A percentile compares a stretch with the other conserved stretches of the same genome.
phyloP scores from a whole-genome alignment of 2,113 vertebrate genomes.

The Percopsis transmontana region DNA sequence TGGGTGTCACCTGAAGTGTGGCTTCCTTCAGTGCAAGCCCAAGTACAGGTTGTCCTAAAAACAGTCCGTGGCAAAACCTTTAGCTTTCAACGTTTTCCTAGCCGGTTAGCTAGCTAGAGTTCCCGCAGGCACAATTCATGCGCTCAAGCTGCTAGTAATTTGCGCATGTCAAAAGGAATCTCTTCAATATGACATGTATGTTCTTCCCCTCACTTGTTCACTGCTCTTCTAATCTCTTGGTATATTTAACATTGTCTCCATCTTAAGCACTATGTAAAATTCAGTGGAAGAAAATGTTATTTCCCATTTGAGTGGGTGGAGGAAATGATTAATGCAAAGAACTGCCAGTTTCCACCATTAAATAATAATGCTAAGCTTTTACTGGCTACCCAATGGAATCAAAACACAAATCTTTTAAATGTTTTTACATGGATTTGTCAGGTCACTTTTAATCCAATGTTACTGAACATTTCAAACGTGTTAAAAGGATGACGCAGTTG shows the following conservation, averaged over 20 bases:
- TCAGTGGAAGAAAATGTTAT: not conserved
- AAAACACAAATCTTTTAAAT: constrained; percentile 24
- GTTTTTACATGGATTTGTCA: constrained; percentile 22
- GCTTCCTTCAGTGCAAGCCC: no score
- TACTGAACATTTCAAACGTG: constrained; percentile 28
- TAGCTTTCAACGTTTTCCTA: no score
- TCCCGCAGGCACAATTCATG: not conserved
- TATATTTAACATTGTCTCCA: constrained; percentile 35
- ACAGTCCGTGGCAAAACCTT: no score
- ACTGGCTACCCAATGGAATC: constrained; percentile 8
- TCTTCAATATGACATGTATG: constrained; percentile 27
- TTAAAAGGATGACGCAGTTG: constrained; percentile 33
- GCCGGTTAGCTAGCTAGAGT: constrained; percentile 1
- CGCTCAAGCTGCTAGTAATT: constrained; percentile 29
- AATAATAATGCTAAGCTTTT: constrained; percentile 32
- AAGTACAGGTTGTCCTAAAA: no score
- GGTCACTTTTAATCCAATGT: constrained; percentile 35
- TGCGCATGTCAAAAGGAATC: constrained; percentile 43
- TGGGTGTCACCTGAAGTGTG: not conserved
- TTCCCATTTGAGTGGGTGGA: constrained; percentile 34
- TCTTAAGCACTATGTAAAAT: constrained; percentile 16
- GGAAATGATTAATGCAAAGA: constrained; percentile 49
- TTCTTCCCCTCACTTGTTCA: constrained; percentile 4
- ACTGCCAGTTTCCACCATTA: constrained; percentile 40
- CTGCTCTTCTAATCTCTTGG: constrained; percentile 16